Conservation (phyloP, 2,113 vertebrate genomes). For the Cyrtonyx montezumae region DNA sequence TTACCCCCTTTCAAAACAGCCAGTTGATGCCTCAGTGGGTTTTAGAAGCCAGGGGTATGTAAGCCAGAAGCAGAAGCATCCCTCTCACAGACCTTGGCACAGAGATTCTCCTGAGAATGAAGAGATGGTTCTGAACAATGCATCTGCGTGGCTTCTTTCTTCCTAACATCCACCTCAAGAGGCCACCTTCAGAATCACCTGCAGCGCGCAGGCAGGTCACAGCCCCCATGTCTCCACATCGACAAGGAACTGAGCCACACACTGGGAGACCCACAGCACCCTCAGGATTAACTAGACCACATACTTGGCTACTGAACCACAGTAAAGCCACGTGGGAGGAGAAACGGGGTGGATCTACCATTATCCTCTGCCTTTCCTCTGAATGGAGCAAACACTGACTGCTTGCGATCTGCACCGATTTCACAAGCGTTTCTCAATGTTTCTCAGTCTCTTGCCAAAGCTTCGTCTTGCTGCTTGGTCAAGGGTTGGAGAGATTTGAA, state of each 20-base stretch:
- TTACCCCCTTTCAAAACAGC: background rate
- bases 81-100: background rate
- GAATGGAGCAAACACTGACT: background rate
- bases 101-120: background rate
- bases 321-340: conserved; percentile 27
- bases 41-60: background rate
- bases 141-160: background rate
- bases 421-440: conserved; percentile 57
- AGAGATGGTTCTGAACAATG: background rate
- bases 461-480: conserved; percentile 47
- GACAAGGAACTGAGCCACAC: background rate
- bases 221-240: background rate
- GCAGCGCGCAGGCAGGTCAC: background rate
- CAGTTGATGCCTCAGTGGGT: background rate
- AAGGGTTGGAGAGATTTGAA: conserved; percentile 46
- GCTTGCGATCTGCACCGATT: conserved; percentile 31
- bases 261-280: background rate
- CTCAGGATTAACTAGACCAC: background rate
- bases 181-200: background rate
- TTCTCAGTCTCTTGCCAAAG: conserved; percentile 55
- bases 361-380: conserved; percentile 12
- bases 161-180: background rate
- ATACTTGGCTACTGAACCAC: conserved; percentile 18
- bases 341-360: conserved; percentile 15
- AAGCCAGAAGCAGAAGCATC: background rate